Base-by-base conservation (phyloP, 2,113 vertebrate genomes). In the Aegithalos caudatus region DNA sequence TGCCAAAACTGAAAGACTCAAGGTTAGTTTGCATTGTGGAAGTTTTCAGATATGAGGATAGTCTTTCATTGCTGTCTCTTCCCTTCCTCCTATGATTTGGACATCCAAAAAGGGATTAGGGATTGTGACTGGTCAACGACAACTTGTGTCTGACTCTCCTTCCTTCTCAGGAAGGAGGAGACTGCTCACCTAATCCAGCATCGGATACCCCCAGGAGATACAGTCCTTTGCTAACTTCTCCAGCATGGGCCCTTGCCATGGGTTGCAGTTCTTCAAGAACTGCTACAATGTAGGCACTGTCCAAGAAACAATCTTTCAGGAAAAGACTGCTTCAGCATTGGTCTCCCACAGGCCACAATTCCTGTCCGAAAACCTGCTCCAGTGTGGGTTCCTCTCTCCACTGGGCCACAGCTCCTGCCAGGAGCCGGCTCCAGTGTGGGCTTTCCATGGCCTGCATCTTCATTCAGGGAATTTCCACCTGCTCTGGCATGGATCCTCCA, bases 61-160 rank as follows among this genome's bases (percentile, higher is more conserved):
- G 19, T 14, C 15, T 72, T 58, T 67, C 45, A 60, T 12, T 44
- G 27, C 31, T 70, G 12, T 21, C 13, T 67, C 42, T 60, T 64
- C 6, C 27, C 24, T 29, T 76, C 14, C 35, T 76, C 17, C 51
- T 62, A 6, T 27, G 62, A 11, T 80, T 38, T 58, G 42, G 44
- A 71, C 11, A 76, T 11, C 11, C 42, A 74, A 33, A 79, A 0
- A 0, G 7, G 10, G 5, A 66, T 21, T 44, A 17, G 8, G 24
- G 24, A 51, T 16, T 51, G 7, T 18, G 44, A 48, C 15, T 4
- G 3, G 38, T 45, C 54, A 31, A 3, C 76, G 64, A n/a, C 2
- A 77, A 58, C 4, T 40, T 45, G 29, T 29, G 22, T 73, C 50
- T 51, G 40, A 50, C 1, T 2, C 21, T 73, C 14, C 14, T 72